These are phyloP conservation scores for Zhengitettix transpicula DNA, from an alignment of 2,888 invertebrate species.

Conservation along the genomic window DNA sequence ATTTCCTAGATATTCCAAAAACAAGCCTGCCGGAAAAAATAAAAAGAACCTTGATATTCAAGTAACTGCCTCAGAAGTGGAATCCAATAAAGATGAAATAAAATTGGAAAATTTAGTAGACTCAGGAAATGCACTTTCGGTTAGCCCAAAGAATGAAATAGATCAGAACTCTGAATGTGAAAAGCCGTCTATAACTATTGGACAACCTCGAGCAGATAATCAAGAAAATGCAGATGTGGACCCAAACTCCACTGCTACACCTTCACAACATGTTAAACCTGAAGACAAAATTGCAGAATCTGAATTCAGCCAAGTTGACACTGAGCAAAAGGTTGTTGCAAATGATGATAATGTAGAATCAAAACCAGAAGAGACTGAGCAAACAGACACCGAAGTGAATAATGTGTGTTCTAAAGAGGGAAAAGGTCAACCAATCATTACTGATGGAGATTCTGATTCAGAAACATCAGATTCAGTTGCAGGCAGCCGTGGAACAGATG, in stretches of 20 bases:
- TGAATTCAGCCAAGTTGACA: not conserved
- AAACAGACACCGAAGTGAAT: not conserved
- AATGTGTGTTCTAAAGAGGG: not conserved
- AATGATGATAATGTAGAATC: not conserved
- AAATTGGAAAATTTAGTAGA: no score
- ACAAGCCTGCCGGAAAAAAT: no score
- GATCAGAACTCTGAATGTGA: no score
- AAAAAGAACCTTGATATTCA: no score
- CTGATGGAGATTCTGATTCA: slow-evolving; percentile 2
- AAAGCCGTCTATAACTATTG: no score
- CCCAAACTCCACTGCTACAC: no score
- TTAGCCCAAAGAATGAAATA: no score
- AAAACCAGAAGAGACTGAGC: not conserved
- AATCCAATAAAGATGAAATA: no score
- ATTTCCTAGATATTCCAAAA: no score
- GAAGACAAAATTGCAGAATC: not conserved
- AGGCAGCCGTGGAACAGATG: not conserved
- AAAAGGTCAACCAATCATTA: not conserved
- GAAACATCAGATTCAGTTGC: slow-evolving; percentile 5
- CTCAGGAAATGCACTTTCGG: no score
- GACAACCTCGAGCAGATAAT: not conserved
- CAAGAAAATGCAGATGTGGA: not conserved
- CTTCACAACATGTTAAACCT: not conserved
- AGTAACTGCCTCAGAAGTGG: no score
- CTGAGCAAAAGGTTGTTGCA: not conserved